A percentile compares a stretch with the other conserved stretches of the same genome.
phyloP scores from a whole-genome alignment of 1,140 invertebrate species.

The Drosophila leontia region DNA sequence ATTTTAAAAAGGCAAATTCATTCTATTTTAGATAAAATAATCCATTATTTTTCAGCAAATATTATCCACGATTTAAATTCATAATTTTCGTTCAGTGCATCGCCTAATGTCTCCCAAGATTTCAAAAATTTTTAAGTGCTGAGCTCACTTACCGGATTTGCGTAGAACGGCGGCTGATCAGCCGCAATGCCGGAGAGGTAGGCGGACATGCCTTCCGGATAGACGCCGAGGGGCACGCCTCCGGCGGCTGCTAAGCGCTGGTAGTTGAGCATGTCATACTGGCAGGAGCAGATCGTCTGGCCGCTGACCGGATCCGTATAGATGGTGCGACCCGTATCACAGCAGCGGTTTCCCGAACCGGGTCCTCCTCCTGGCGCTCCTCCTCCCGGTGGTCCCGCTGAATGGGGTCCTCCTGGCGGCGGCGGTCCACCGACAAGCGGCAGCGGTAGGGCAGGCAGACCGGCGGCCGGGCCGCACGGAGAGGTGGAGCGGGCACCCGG shows the following conservation, averaged over 20 bases:
- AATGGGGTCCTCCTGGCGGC: constrained; percentile 54
- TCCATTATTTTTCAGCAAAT: no score
- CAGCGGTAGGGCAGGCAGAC: constrained; percentile 60
- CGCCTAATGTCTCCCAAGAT: not conserved
- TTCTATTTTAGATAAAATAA: not conserved
- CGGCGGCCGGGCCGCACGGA: constrained; percentile 86
- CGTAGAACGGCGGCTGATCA: constrained; percentile 93
- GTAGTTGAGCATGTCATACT: constrained; percentile 93
- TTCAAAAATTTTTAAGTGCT: not conserved
- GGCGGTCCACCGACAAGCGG: constrained; percentile 60
- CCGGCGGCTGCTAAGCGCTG: constrained; percentile 90
- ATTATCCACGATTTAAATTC: not conserved
- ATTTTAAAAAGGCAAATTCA: not conserved
- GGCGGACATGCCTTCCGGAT: constrained; percentile 90
- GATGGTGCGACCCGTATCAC: constrained; percentile 95
- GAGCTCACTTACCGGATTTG: constrained; percentile 89
- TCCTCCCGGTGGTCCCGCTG: constrained; percentile 60
- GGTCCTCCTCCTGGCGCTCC: constrained; percentile 49
- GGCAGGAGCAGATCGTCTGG: constrained; percentile 96
- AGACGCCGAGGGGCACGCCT: constrained; percentile 89
- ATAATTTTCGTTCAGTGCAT: not conserved
- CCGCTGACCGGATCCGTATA: constrained; percentile 96
- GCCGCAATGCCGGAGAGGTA: constrained; percentile 92
- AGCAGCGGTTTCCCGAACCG: constrained; percentile 88
- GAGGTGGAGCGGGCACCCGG: constrained; percentile 86